Conservation (phyloP, 2,888 invertebrate species). For the Nebria salina region DNA sequence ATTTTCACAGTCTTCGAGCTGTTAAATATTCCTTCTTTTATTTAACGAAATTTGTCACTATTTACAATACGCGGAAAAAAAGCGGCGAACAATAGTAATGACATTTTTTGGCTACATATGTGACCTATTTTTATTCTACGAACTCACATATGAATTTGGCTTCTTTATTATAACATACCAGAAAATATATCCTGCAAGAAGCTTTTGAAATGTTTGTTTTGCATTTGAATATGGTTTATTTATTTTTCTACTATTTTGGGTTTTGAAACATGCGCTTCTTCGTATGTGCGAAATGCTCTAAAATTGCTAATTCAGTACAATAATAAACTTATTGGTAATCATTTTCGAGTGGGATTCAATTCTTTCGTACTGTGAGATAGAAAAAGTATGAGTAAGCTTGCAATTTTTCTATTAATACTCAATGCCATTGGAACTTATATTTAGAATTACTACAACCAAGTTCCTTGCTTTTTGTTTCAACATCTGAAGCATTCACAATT, state of each 20-base stretch:
- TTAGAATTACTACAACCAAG: neutral
- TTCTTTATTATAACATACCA: neutral
- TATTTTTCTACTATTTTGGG: neutral
- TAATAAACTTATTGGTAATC: neutral
- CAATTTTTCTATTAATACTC: neutral
- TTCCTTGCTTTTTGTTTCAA: neutral
- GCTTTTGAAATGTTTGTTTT: neutral
- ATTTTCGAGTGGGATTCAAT: neutral
- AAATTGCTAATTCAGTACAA: neutral
- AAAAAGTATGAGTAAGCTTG: neutral
- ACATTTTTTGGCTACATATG: too few species aligned
- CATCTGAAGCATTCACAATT: neutral
- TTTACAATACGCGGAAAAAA: too few species aligned
- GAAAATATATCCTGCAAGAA: neutral
- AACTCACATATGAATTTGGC: neutral
- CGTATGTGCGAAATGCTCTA: neutral
- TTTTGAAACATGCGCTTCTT: neutral
- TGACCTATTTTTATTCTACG: neutral
- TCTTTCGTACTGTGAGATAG: neutral
- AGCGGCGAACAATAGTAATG: too few species aligned
- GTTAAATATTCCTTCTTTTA: too few species aligned
- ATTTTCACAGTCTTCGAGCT: too few species aligned
- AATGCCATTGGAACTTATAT: neutral
- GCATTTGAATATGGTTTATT: neutral
- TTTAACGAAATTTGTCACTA: too few species aligned